These are phyloP conservation scores for Acropora tenuis DNA, from an alignment of 64 coral and sea anemone species.

Conservation along the genomic window DNA sequence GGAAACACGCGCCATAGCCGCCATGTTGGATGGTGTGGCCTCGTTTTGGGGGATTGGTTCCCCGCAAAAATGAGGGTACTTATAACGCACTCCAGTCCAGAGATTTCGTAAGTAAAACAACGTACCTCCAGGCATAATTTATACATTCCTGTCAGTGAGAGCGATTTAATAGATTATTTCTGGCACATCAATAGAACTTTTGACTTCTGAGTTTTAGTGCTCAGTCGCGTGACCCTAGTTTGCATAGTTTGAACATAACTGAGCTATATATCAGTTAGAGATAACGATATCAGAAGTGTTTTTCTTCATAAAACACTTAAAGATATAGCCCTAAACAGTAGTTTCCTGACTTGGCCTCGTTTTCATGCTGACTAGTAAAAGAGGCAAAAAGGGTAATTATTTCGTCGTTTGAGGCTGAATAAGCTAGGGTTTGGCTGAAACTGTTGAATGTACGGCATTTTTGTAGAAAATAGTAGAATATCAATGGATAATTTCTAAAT, in stretches of 20 bases:
- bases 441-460: constrained; percentile 10
- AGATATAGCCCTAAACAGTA: constrained; percentile 15
- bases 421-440: constrained; percentile 15
- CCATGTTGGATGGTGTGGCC: too few relatives aligned
- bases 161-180: too few relatives aligned
- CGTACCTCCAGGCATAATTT: too few relatives aligned
- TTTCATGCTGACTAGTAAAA: constrained; percentile 26
- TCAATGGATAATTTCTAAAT: constrained; percentile 24
- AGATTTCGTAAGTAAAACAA: too few relatives aligned
- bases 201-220: background rate
- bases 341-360: background rate
- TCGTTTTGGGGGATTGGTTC: too few relatives aligned
- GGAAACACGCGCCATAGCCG: too few relatives aligned
- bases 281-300: constrained; percentile 30
- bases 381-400: constrained; percentile 22
- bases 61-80: too few relatives aligned
- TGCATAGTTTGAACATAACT: background rate
- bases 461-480: constrained; percentile 40
- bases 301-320: constrained; percentile 10
- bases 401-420: background rate
- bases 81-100: too few relatives aligned
- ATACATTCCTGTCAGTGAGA: too few relatives aligned
- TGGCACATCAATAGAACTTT: background rate
- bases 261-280: background rate
- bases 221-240: background rate